Evolutionary conservation across 1,140 invertebrate genomes (phyloP), one percentile per base, ranked within the genome.

Genomic region (Drosophila subobscura): DNA sequence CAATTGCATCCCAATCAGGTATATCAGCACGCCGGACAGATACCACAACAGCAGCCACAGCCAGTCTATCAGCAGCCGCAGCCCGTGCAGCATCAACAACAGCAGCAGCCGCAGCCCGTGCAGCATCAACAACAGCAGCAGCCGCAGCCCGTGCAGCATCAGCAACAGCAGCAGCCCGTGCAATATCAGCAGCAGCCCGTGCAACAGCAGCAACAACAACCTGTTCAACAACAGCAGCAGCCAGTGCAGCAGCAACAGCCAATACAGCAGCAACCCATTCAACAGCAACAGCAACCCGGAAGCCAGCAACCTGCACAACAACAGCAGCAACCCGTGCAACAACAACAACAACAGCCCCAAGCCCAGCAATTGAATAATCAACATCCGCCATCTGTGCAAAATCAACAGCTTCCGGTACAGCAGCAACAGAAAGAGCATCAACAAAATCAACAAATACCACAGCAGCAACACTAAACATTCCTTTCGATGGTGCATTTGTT

Each of bases 21-120:
- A 25, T 73, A 88, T 16, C 91, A 92, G 51, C 89, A 85, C 45
- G 73, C 74, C 33, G 73, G 72, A 37, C 74, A 70, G 29, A 56
- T 64, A 25, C 83, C 71, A 27, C 84, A 81, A 46, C 79, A 64
- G 33, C 75, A 81, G 40, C 79, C 72, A 25, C 52, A 66, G 42
- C 56, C 72, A 45, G 60, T 60, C 2, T 47, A 66, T 10, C 61
- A 76, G 20, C 71, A 67, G 23, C 44, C 58, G 6, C 79, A 66
- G 8, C 44, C 53, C 14, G 41, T 60, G 33, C 71, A 80, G 0
- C 56, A 61, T 23, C 59, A 64, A 12, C 56, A 63, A 49, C 49
- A 29, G 16, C 55, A 40, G n/a, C 53, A 56, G 29, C 55, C 41
- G 5, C 60, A 46, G 47, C 78, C 64, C 27, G 65, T 49, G 8